Base-by-base conservation (phyloP, 2,797 vertebrate genomes). In the Borostomias antarcticus region DNA sequence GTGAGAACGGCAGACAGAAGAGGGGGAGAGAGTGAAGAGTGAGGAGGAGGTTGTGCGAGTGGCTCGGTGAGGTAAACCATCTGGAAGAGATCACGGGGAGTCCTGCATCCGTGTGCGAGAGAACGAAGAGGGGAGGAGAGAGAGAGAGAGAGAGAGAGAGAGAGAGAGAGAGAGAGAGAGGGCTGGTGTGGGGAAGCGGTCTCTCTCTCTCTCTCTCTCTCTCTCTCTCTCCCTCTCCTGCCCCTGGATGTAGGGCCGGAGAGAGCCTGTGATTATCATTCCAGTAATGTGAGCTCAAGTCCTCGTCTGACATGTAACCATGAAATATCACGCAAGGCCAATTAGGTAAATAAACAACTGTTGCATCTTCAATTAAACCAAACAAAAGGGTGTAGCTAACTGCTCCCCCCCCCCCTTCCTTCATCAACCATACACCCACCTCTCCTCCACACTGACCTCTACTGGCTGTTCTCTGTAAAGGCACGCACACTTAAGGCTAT, bases 291-390 rank as follows among this genome's bases (percentile, higher is more conserved):
- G 91, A 93, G 91, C 88, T 92, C 91, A 91, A 86, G 75, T 80
- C 74, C 82, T 82, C 3, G 82, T 89, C 87, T 85, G 81, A 88
- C 85, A 87, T 80, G 75, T 82, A 92, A 92, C 86, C 83, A 89
- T 87, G 89, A 91, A 88, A 91, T 86, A 91, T 91, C 91, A 93
- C 89, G 89, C 91, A 54, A 91, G 82, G 81, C 51, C 80, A 81
- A 90, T 90, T 87, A 89, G 74, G 81, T 85, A 88, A 89, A 90
- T 86, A 92, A 91, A 91, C 85, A 89, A 82, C 54, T 77, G 72
- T 72, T 69, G 73, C 80, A 90, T 90, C 83, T 87, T 90, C 71
- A 86, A 83, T 90, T 80, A 85, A 86, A 85, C 74, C 65, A 80
- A 86, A 87, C 77, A 82, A 79, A 77, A 85, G 70, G 33, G 62